Base-by-base conservation (phyloP, 2,888 invertebrate species). In the Cephus nigrinus region DNA sequence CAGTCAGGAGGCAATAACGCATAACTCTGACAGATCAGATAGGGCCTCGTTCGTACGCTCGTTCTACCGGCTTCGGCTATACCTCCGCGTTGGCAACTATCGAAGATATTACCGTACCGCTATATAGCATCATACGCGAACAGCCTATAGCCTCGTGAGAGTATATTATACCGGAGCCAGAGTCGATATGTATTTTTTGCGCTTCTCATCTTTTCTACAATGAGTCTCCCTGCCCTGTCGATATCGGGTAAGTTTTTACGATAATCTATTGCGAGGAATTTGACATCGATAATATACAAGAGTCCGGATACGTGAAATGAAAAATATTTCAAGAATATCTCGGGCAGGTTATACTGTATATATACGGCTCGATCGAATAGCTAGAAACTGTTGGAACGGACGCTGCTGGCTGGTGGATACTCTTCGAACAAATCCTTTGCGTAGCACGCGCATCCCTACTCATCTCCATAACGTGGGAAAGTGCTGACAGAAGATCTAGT, bases 1-100 rank as follows among this genome's bases (percentile, higher is more conserved):
- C 55, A 55, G 55, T 55, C 32, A 33, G 32, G 31, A 71, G 15
- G 84, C 86, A 87, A 88, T 88, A 88, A 87, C 83, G 86, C 86
- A 88, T 88, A 88, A 86, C 84, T 87, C 83, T 82, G 83, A 83
- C 83, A 81, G 83, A 88, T 88, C 88, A 85, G 88, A 88, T 88
- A 86, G n/a, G 33, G n/a, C 23, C 33, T 74, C 35, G n/a, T 36
- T 30, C 33, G 36, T 33, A 36, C 71, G 71, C 71, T 55, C 55
- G 55, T 55, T 55, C 55, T 35, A 55, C 55, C 55, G 55, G 55
- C 55, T 55, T 55, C 55, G 23, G 23, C 55, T 55, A 23, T 55
- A 55, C 23, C 55, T 55, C 23, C 55, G 9, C 55, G 55, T 55
- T 55, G 55, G 55, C 55, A 55, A 55, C 55, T 55, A 55, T 23